Base-by-base conservation (phyloP, 2,888 invertebrate genomes). In the Flexamia atlantica region DNA sequence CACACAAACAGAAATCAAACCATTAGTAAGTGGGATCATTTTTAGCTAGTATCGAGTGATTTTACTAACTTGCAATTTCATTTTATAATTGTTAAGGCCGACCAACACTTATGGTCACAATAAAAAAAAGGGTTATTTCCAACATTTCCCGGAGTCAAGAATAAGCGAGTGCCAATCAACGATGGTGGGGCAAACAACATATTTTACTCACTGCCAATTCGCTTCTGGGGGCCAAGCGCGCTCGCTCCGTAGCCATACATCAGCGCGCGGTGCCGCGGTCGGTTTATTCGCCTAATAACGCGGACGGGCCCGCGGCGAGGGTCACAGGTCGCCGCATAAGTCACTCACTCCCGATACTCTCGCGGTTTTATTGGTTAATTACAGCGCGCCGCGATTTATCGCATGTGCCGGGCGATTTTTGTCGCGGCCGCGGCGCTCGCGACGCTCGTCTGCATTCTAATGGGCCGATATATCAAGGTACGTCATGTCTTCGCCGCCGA, bases 311-410 rank as follows among this genome's bases (percentile, higher is more conserved):
- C 23, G 23, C 60, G 60, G 60, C 28, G 60, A 3, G 68, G 60
- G 68, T 68, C 68, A 30, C 30, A 68, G 68, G 68, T 68, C 68
- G 25, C 68, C 60, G 32, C 68, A 30, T 68, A 68, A 68, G 68
- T 68, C 68, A 68, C 32, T 68, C 68, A 68, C 68, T 60, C 60
- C 60, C 60, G 60, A 60, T 60, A 60, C 60, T 60, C 60, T 68
- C 68, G 68, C 32, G 68, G 68, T 68, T 68, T 68, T 68, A 68
- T 68, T 68, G 68, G 68, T 68, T 68, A 68, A 68, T 68, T 68
- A 32, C 68, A 32, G 32, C 68, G 32, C 30, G 5, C 60, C 68
- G 68, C 32, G 68, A 68, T 68, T 68, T 68, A 68, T 68, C 68
- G 68, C 32, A 12, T n/a, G 36, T 70, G 9, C 40, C 72, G 42